phyloP scores from a whole-genome alignment of 2,797 vertebrate genomes.

The Rhinatrema bivittatum region DNA sequence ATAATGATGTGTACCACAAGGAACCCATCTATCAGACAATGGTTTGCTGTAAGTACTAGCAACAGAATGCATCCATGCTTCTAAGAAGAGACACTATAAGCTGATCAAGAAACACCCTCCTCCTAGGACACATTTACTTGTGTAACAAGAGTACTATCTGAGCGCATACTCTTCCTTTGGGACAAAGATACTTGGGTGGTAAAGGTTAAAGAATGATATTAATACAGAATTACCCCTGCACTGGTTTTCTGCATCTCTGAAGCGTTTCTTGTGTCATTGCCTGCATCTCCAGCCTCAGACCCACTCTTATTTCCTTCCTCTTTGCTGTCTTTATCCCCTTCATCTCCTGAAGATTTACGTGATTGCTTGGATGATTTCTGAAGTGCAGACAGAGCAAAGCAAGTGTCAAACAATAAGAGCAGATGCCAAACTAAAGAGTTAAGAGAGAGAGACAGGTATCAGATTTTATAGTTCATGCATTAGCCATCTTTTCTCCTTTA shows the following conservation, averaged over 20 bases:
- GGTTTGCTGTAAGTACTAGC: too few relatives aligned
- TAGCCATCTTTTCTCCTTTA: background rate
- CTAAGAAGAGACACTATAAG: too few relatives aligned
- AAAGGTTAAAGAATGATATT: constrained; percentile 7
- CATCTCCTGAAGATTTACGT: constrained; percentile 81
- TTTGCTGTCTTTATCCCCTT: constrained; percentile 86
- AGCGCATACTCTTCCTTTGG: too few relatives aligned
- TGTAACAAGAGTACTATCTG: too few relatives aligned
- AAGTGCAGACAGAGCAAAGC: constrained; percentile 21
- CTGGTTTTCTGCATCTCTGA: constrained; percentile 82
- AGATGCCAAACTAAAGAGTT: constrained; percentile 11
- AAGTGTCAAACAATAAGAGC: constrained; percentile 19
- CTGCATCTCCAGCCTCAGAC: constrained; percentile 79
- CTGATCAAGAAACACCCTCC: too few relatives aligned
- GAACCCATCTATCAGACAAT: too few relatives aligned
- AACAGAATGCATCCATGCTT: too few relatives aligned
- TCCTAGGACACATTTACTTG: too few relatives aligned
- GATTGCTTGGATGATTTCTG: constrained; percentile 89
- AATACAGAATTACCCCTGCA: constrained; percentile 61
- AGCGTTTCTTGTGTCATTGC: constrained; percentile 80
- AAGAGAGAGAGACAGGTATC: background rate
- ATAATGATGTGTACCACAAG: too few relatives aligned
- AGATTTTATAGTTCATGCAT: background rate
- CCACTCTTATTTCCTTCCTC: constrained; percentile 86
- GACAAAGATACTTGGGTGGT: too few relatives aligned